Evolutionary conservation across 2,888 invertebrate species (phyloP).

Genomic region (Hylaea fasciaria): DNA sequence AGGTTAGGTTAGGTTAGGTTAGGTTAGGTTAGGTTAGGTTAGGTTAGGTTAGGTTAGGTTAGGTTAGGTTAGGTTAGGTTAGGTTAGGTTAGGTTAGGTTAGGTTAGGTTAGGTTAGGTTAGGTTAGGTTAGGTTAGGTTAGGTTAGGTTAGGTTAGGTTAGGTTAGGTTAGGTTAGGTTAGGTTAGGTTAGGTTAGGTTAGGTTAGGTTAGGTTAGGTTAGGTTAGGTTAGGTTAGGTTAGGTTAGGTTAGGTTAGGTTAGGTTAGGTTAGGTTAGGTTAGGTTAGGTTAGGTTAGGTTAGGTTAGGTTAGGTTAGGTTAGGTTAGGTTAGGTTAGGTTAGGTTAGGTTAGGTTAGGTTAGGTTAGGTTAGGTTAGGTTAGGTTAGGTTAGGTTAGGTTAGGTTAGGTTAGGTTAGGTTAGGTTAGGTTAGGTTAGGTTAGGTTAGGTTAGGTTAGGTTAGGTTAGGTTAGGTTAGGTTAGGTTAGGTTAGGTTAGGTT

Average conservation of each 20-base stretch:
- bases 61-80: conserved; percentile 31
- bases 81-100: conserved; percentile 32
- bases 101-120: conserved; percentile 33
- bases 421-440: conserved; percentile 11
- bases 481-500: too few relatives aligned
- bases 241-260: conserved; percentile 39
- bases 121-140: conserved; percentile 37
- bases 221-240: conserved; percentile 38
- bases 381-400: conserved; percentile 36
- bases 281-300: conserved; percentile 34
- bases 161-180: conserved; percentile 35
- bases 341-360: conserved; percentile 36
- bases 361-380: conserved; percentile 35
- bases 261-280: conserved; percentile 38
- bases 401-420: conserved; percentile 36
- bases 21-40: conserved; percentile 31
- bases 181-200: conserved; percentile 36
- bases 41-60: conserved; percentile 32
- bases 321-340: conserved; percentile 37
- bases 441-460: too few relatives aligned
- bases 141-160: conserved; percentile 36
- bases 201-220: conserved; percentile 37
- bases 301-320: conserved; percentile 34
- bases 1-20: conserved; percentile 30
- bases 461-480: too few relatives aligned